phyloP scores from a whole-genome alignment of 2,888 invertebrate species.

The Galeruca laticollis region DNA sequence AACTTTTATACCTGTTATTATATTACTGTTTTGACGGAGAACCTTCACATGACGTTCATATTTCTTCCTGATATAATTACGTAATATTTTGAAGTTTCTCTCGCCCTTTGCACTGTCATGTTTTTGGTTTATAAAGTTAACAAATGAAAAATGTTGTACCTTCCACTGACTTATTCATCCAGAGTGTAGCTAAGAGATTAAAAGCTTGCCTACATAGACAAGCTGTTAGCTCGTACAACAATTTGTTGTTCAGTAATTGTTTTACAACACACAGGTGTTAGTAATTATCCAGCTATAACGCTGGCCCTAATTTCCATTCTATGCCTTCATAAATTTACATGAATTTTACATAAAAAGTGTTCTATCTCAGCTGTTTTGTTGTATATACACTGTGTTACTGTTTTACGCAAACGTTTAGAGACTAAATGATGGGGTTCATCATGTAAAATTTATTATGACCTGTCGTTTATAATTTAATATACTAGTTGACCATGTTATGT shows the following conservation, averaged over 20 bases:
- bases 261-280: slow-evolving; percentile 41
- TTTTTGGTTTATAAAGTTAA: slow-evolving; percentile 4
- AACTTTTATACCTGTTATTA: too few relatives aligned
- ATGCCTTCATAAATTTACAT: slow-evolving; percentile 39
- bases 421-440: background rate
- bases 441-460: background rate
- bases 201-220: slow-evolving; percentile 32
- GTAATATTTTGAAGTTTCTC: background rate
- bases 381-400: background rate
- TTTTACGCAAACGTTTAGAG: background rate
- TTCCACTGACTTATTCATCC: slow-evolving; percentile 24
- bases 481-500: background rate
- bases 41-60: background rate
- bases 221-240: slow-evolving; percentile 40
- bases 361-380: slow-evolving; percentile 28
- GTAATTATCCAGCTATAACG: slow-evolving; percentile 43
- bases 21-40: background rate
- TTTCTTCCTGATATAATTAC: background rate
- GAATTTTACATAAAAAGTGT: slow-evolving; percentile 38
- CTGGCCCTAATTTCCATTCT: slow-evolving; percentile 38
- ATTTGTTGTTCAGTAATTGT: slow-evolving; percentile 43
- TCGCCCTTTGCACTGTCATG: background rate
- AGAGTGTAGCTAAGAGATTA: slow-evolving; percentile 33
- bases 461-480: background rate
- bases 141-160: slow-evolving; percentile 29